These are phyloP conservation scores for Linnaemya vulpina DNA, from an alignment of 2,888 invertebrate species.

Conservation along the genomic window DNA sequence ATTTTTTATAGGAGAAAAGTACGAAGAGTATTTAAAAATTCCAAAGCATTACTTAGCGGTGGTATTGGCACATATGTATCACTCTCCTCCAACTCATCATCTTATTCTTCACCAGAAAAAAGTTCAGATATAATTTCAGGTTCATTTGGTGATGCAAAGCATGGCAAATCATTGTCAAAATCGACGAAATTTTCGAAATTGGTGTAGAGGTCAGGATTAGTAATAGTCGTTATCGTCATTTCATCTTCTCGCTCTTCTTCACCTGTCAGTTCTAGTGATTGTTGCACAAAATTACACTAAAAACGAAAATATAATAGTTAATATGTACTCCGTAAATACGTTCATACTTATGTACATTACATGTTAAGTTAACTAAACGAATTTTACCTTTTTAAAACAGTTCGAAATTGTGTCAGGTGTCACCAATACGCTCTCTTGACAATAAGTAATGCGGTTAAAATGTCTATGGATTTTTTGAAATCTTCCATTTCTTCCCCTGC, in stretches of 20 bases:
- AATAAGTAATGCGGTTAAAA: constrained; percentile 32
- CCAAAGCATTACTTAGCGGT: not conserved
- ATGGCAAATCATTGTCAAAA: constrained; percentile 35
- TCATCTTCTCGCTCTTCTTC: not conserved
- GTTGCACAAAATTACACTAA: not conserved
- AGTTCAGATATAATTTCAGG: not conserved
- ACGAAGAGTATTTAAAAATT: not conserved
- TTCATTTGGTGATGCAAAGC: not conserved
- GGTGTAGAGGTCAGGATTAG: not conserved
- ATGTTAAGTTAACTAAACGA: not conserved
- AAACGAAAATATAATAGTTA: not conserved
- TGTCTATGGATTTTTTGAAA: constrained; percentile 34
- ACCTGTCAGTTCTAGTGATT: not conserved
- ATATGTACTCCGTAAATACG: too few species aligned
- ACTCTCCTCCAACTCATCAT: not conserved
- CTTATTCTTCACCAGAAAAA: not conserved
- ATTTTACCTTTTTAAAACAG: constrained; percentile 3
- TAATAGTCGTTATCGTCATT: not conserved
- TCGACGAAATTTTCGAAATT: constrained; percentile 19
- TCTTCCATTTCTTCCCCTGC: constrained; percentile 32
- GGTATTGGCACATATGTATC: not conserved
- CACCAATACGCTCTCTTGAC: constrained; percentile 27
- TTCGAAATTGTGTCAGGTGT: constrained; percentile 18
- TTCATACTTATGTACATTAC: too few species aligned
- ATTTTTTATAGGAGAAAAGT: constrained; percentile 1